Conservation (phyloP, 2,797 vertebrate genomes). For the Pitangus sulphuratus region DNA sequence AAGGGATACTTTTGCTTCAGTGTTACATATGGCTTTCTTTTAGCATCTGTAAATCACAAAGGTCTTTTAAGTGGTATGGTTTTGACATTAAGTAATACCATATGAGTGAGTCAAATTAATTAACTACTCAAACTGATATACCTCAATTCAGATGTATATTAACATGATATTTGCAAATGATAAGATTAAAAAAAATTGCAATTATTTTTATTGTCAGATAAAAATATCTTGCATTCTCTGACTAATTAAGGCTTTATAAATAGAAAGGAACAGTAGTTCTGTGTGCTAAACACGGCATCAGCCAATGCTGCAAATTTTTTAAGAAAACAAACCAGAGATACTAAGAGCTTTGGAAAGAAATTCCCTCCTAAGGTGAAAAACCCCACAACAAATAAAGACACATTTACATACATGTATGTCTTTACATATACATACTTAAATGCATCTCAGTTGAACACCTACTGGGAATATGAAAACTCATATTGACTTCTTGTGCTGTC, state of each 20-base stretch:
- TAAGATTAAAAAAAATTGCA: accelerated
- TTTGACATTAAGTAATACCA: background rate
- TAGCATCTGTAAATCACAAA: background rate
- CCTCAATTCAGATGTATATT: background rate
- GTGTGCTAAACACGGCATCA: background rate
- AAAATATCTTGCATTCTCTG: background rate
- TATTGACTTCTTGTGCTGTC: background rate
- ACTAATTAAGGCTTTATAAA: background rate
- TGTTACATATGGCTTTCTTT: background rate
- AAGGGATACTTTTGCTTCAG: background rate
- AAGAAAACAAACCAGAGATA: background rate
- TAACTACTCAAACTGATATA: background rate
- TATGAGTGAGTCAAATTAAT: background rate
- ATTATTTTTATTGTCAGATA: accelerated
- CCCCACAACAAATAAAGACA: background rate
- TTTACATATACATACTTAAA: background rate
- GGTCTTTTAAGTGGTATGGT: background rate
- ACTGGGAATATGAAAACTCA: background rate
- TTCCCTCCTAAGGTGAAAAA: background rate
- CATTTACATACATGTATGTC: background rate
- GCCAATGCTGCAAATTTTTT: background rate
- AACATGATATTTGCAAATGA: background rate
- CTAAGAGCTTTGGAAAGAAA: background rate
- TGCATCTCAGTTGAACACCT: background rate
- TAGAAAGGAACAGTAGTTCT: background rate